Evolutionary conservation across 1,140 invertebrate genomes (phyloP).

Genomic region (Aphidius gifuensis): DNA sequence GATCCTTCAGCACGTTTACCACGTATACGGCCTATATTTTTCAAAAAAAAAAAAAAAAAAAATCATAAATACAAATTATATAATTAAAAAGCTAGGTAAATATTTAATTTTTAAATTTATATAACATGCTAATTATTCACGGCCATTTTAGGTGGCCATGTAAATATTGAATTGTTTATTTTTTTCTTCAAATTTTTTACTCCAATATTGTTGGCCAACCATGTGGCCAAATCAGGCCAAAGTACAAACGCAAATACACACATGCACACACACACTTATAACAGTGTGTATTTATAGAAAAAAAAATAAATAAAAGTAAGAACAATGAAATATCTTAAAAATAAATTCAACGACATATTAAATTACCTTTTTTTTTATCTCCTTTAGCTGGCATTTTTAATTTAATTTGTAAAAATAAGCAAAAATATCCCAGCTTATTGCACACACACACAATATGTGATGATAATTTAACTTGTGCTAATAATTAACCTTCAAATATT

Average conservation of each 20-base stretch:
- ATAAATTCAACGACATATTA: neutral
- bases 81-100: neutral
- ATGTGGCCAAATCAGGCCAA: no score
- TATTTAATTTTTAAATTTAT: neutral
- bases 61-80: neutral
- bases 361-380: slow-evolving; percentile 32
- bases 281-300: no score
- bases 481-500: slow-evolving; percentile 6
- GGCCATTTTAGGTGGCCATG: slow-evolving; percentile 4
- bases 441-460: slow-evolving; percentile 39
- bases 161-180: neutral
- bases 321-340: neutral
- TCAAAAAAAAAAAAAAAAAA: slow-evolving; percentile 9
- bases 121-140: slow-evolving; percentile 5
- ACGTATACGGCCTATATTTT: slow-evolving; percentile 26
- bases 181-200: slow-evolving; percentile 3
- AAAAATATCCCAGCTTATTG: slow-evolving; percentile 42
- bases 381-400: slow-evolving; percentile 35
- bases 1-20: slow-evolving; percentile 52
- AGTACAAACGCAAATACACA: no score
- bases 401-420: slow-evolving; percentile 49
- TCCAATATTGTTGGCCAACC: no score
- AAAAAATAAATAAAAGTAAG: no score
- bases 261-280: no score
- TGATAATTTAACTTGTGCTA: neutral